phyloP scores from a whole-genome alignment of 2,113 vertebrate species.

The Ginglymostoma cirratum region DNA sequence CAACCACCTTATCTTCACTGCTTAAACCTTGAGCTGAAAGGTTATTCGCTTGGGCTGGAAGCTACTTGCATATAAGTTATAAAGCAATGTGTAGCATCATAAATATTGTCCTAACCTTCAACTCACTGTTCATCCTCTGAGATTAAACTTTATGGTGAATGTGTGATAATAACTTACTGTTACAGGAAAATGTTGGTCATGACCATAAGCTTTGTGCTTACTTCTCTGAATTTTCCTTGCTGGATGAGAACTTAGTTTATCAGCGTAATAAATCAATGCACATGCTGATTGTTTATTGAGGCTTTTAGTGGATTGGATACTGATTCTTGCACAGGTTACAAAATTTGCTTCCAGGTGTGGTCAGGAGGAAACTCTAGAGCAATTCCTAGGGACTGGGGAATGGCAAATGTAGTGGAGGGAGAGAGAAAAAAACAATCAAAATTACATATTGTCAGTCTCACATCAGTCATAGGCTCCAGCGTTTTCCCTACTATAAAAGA shows the following conservation, averaged over 20 bases:
- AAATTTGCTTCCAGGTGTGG: background rate
- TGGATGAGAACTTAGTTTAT: background rate
- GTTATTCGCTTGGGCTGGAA: background rate
- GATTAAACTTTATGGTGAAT: background rate
- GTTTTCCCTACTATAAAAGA: too few relatives aligned
- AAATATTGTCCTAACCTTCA: constrained; percentile 15
- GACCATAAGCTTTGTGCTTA: background rate
- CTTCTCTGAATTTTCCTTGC: background rate
- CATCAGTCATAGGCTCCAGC: too few relatives aligned
- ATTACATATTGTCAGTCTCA: too few relatives aligned
- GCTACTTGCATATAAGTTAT: background rate
- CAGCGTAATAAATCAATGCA: background rate
- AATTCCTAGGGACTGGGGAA: too few relatives aligned
- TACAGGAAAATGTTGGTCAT: background rate
- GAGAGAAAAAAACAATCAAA: too few relatives aligned
- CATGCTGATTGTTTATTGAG: background rate
- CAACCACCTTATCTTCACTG: background rate
- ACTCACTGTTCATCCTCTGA: background rate
- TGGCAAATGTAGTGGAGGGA: too few relatives aligned
- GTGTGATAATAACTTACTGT: background rate
- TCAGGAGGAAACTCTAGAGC: too few relatives aligned
- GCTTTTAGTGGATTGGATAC: background rate
- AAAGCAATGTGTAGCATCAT: background rate
- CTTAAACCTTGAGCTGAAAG: background rate
- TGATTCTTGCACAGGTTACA: background rate